Conservation (phyloP, 1,140 invertebrate genomes). For the Platorchestia sp. region DNA sequence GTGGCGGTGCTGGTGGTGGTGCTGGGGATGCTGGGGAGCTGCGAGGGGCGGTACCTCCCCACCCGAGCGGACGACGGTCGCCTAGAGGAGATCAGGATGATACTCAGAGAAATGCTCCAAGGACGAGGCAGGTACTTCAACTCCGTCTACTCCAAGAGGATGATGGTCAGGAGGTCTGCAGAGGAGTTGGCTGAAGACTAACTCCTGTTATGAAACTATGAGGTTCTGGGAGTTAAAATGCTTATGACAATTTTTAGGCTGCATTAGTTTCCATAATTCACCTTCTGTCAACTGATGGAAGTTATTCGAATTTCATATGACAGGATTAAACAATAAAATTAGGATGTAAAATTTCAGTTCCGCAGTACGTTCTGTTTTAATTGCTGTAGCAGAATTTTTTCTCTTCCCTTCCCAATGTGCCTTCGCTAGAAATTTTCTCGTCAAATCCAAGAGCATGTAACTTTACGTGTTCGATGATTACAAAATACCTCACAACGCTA, state of each 20-base stretch:
- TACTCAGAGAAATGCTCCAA: conserved; percentile 3
- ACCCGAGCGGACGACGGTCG: conserved; percentile 9
- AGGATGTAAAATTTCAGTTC: too few species aligned
- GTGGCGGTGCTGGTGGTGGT: conserved; percentile 44
- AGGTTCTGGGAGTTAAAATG: not conserved
- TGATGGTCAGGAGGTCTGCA: conserved; percentile 17
- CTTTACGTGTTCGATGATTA: not conserved
- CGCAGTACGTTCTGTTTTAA: too few species aligned
- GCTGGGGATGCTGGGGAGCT: conserved; percentile 5
- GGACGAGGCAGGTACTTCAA: not conserved
- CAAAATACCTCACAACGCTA: not conserved
- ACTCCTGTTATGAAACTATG: not conserved
- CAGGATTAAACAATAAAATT: too few species aligned
- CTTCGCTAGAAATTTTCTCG: not conserved
- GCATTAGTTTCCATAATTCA: not conserved
- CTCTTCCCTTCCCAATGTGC: not conserved
- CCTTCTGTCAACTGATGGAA: not conserved
- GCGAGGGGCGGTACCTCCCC: conserved; percentile 34
- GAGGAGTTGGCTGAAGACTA: conserved; percentile 14
- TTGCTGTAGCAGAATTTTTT: not conserved
- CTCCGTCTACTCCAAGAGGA: not conserved
- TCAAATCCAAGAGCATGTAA: not conserved
- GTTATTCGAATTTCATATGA: too few species aligned
- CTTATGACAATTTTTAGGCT: not conserved
- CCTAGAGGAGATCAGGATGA: conserved; percentile 47